phyloP scores from a whole-genome alignment of 2,113 vertebrate species.

The Panurus biarmicus region DNA sequence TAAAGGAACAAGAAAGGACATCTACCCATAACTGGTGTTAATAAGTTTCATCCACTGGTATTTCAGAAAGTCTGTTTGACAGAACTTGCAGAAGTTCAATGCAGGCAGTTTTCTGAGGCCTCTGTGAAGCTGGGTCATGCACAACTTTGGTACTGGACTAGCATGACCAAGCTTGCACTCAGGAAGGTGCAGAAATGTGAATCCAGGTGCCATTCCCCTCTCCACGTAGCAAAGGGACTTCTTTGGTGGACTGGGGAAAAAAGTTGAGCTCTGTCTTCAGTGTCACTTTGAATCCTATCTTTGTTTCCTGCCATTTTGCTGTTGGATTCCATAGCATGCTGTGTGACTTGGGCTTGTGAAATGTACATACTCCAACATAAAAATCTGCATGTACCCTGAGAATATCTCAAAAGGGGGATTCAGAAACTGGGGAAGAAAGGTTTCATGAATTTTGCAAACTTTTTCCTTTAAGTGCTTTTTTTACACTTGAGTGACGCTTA shows the following conservation, averaged over 20 bases:
- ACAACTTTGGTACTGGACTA: not conserved
- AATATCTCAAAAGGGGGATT: constrained; percentile 24
- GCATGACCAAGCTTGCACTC: not conserved
- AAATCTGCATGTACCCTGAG: constrained; percentile 25
- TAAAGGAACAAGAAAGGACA: not conserved
- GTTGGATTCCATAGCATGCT: not conserved
- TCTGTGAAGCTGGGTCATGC: not conserved
- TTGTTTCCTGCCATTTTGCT: not conserved
- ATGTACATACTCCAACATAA: not conserved
- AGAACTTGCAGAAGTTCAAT: not conserved
- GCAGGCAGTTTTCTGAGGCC: not conserved
- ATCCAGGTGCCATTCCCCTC: not conserved
- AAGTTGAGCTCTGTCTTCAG: not conserved
- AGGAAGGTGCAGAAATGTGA: not conserved
- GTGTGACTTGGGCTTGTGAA: not conserved
- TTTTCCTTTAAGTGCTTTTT: constrained; percentile 38
- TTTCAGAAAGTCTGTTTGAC: not conserved
- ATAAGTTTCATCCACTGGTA: not conserved
- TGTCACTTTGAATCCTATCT: not conserved
- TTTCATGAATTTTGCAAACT: constrained; percentile 48
- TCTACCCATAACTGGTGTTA: not conserved
- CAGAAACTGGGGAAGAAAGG: constrained; percentile 8
- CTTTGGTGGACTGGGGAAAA: not conserved
- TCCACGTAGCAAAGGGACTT: not conserved
- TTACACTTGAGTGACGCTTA: not conserved